phyloP scores from a whole-genome alignment of 2,888 invertebrate species.

The Pomacea canaliculata region DNA sequence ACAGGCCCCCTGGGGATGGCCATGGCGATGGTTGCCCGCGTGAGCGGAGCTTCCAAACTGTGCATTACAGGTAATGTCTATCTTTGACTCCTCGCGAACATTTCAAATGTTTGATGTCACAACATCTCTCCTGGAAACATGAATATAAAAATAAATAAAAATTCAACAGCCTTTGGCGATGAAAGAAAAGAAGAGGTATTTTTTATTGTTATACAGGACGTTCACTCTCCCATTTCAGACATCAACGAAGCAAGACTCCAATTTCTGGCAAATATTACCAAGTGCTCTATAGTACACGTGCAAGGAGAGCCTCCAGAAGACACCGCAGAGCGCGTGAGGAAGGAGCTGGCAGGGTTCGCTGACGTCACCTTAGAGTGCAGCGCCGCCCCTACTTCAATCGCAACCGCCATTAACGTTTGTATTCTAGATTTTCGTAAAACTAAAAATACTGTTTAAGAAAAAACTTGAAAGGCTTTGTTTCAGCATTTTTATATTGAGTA shows the following conservation, averaged over 20 bases:
- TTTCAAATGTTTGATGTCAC: too few species aligned
- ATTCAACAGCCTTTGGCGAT: too few species aligned
- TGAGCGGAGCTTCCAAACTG: background rate
- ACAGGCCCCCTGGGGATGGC: conserved; percentile 6
- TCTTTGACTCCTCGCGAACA: background rate
- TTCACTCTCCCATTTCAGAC: background rate
- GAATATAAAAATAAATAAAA: too few species aligned
- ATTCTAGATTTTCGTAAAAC: background rate
- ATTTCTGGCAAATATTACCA: background rate
- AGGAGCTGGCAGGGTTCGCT: conserved; percentile 73
- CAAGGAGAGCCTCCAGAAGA: background rate
- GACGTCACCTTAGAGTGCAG: conserved; percentile 86
- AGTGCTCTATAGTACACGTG: conserved; percentile 1
- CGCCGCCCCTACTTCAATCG: conserved; percentile 83
- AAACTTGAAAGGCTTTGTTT: background rate
- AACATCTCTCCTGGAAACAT: too few species aligned
- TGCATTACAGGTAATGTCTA: conserved; percentile 3
- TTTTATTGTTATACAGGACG: too few species aligned
- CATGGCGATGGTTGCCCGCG: background rate
- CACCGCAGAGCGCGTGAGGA: conserved; percentile 3
- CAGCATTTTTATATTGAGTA: background rate
- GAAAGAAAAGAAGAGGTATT: too few species aligned
- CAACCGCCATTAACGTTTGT: conserved; percentile 81
- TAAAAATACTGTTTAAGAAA: too few species aligned
- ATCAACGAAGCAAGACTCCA: conserved; percentile 2